Base-by-base conservation (phyloP, 2,888 invertebrate species). In the Beris chalybata region DNA sequence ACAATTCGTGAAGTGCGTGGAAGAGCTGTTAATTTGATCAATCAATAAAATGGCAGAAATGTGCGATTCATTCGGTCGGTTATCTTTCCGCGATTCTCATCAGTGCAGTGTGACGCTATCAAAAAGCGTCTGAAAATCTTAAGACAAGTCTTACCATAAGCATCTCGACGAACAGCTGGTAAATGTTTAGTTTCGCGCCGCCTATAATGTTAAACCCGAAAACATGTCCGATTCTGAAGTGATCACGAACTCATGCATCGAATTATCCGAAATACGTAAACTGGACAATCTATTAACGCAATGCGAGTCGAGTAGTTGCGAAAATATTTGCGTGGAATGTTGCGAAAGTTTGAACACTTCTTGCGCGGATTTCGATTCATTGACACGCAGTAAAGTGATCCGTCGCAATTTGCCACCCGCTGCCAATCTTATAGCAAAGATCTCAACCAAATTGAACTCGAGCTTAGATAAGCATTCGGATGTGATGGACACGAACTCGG, bases 241-340 rank as follows among this genome's bases (percentile, higher is more conserved):
- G 64, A 71, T 71, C 67, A 73, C 74, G 55, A 75, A 73, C 72
- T 75, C 75, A 52, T 74, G 73, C 69, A 75, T 75, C 71, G 75
- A 75, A 72, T 69, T 75, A 53, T 72, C 74, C 38, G 75, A 75
- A 70, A 74, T 75, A 52, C 72, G 75, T 50, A 75, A 75, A 65
- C 70, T 75, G 59, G 75, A 75, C 70, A 72, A 71, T 67, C 71
- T 75, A 15, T 69, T 75, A 65, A 75, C 73, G 52, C 75, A 75
- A 70, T 75, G 75, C 70, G 75, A 75, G 64, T 71, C 75, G 43
- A 74, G 73, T 45, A 75, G 75, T 67, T 75, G 74, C 70, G 75
- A 75, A 67, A 74, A 75, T 69, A 74, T 74, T 58, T 74, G 73
- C 56, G 70, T 73, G 69, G 73, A 74, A 66, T 74, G 74, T 69